Evolutionary conservation across 2,888 invertebrate genomes (phyloP), one percentile per base, ranked within the genome.

Genomic region (Mermis nigrescens): DNA sequence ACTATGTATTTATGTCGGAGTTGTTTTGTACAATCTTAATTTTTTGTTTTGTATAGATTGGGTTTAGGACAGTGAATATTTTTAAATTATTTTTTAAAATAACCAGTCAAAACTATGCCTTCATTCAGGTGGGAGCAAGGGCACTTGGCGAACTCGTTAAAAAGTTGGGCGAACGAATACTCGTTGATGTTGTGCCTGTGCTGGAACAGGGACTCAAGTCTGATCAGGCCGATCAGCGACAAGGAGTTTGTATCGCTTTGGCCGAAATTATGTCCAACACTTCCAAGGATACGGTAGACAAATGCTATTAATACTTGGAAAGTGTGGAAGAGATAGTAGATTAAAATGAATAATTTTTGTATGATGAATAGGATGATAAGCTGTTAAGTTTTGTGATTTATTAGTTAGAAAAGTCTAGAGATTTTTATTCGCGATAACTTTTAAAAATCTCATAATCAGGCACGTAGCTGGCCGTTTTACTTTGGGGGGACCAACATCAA

Each of bases 181-280:
- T 98, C 63, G 94, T 92, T 0, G 94, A 95, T 78, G 94, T 98
- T 62, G 90, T 99, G 71, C 98, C 95, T 0, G 94, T 98, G 70
- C 77, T 98, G 65, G 94, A 95, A 76, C 80, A 83, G 64, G 95
- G 95, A 1, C 78, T 98, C 64, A 84, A 85, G 68, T 91, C 91
- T 0, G 84, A 86, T 54, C 83, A 86, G 65, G 79, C 90, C 0
- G 94, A 95, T 76, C 91, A 95, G 77, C 79, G 98, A 22, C 92
- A 95, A 76, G 98, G 98, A 64, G 95, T 98, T 7, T 95, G 98
- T 75, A 91, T 95, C 72, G 98, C 69, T 0, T 80, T 98, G 32
- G 87, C 90, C 0, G 95, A 98, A 79, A 98, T 98, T 69, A 91
- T 98, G 83, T 83, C 84, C 2, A 91, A 92, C 56, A 95, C 94